Evolutionary conservation across 2,797 vertebrate species (phyloP), one percentile per base, ranked within the genome.

Genomic region (Lateolabrax maculatus): DNA sequence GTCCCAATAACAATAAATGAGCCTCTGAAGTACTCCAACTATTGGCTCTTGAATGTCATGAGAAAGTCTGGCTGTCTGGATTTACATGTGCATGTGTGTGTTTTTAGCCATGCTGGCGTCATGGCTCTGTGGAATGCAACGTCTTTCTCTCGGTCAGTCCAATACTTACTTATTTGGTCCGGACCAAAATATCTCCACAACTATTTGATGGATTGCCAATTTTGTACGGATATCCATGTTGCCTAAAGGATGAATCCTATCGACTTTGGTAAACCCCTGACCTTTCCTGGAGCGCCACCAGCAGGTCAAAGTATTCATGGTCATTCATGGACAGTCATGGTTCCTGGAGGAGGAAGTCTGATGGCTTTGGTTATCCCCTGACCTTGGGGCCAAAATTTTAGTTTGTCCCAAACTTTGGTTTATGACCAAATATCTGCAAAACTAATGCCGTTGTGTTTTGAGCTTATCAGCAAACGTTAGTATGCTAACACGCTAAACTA

Each of bases 1-100:
- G 48, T 39, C 44, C 25, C 31, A 77, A 72, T 75, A 77, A 84
- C 77, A 72, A 39, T 9, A 16, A 72, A 63, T 36, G 51, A 69
- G 43, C 41, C 31, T 25, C 27, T 37, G 34, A 19, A 48, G 37
- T 19, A 23, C 25, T 63, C 34, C 51, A 58, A 58, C 18, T 25
- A 43, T 44, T n/a, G 11, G n/a, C 23, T 44, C 16, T 10, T 64
- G 37, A 77, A 44, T 43, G 36, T 62, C 37, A 51, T 18, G 55
- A 60, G 29, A 48, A 63, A 52, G n/a, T 46, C 16, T 41, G 43
- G 23, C 9, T 9, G 9, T 31, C 13, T 46, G 39, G 52, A 51
- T 43, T 44, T 55, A 69, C 21, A 64, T 43, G 39, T 39, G 18
- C 16, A 31, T 34, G 19, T 21, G 13, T 56, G 23, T 15, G 16